phyloP scores from a whole-genome alignment of 1,140 invertebrate genomes.

The Contarinia nasturtii region DNA sequence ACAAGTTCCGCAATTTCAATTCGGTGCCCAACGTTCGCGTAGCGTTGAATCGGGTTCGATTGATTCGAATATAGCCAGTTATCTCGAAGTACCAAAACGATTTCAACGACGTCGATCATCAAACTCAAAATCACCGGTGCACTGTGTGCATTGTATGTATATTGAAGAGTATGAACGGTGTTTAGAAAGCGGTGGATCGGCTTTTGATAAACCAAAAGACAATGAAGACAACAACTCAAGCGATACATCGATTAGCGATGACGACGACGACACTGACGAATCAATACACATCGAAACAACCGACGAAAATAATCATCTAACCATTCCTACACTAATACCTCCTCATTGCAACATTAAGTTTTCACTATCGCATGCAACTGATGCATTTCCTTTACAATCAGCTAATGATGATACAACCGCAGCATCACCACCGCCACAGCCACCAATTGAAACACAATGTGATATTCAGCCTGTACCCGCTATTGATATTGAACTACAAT shows the following conservation, averaged over 20 bases:
- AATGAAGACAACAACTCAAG: slow-evolving; percentile 24
- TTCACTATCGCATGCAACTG: slow-evolving; percentile 17
- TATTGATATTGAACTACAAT: slow-evolving; percentile 15
- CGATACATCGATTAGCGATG: slow-evolving; percentile 27
- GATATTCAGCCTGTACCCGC: slow-evolving; percentile 21
- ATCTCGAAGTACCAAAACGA: slow-evolving; percentile 42
- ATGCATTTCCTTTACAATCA: slow-evolving; percentile 50
- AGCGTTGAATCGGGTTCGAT: slow-evolving; percentile 56
- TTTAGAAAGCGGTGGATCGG: slow-evolving; percentile 15
- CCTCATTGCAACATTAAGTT: slow-evolving; percentile 5
- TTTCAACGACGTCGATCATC: slow-evolving; percentile 37
- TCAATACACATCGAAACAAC: too few species aligned
- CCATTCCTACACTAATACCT: not conserved
- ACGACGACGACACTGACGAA: slow-evolving; percentile 33
- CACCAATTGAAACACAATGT: slow-evolving; percentile 22
- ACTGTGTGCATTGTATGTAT: slow-evolving; percentile 42
- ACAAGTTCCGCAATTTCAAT: slow-evolving; percentile 37
- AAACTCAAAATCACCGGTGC: slow-evolving; percentile 35
- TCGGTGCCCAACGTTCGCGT: slow-evolving; percentile 41
- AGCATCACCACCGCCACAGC: slow-evolving; percentile 22
- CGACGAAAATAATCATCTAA: too few species aligned
- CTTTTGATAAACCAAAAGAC: slow-evolving; percentile 2
- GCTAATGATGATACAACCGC: slow-evolving; percentile 23
- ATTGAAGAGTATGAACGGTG: slow-evolving; percentile 36
- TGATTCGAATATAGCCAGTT: slow-evolving; percentile 38